Evolutionary conservation across 2,113 vertebrate genomes (phyloP), one percentile per base, ranked within the genome.

Genomic region (Plecotus auritus): DNA sequence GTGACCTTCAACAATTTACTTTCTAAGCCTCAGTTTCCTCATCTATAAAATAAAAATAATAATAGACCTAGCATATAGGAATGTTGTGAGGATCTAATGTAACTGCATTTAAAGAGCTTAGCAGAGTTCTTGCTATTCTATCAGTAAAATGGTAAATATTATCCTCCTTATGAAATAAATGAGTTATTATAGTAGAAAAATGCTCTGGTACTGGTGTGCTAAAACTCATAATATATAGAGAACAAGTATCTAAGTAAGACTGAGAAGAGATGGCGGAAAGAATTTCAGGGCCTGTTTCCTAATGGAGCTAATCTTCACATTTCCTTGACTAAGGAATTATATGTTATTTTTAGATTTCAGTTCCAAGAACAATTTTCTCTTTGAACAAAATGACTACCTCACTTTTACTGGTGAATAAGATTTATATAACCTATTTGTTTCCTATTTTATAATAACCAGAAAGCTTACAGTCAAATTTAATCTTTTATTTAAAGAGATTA

Each of bases 271-370:
- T 64, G 4, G 51, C 59, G 37, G 73, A 85, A 95, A 90, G 67
- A 82, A 86, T 49, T 83, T 86, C 37, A 91, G 61, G 7, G 30
- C 49, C 20, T 69, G 30, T 4, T 91, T 96, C 26, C 78, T 69
- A 78, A 6, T 42, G 74, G 45, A 94, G 40, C 22, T 49, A 40
- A 84, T 73, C 64, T 69, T 67, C 85, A 90, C 45, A 92, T 94
- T 76, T 77, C 66, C 73, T 90, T 93, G 66, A 92, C 76, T 86
- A 69, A 92, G 56, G 61, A 72, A 93, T 93, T 96, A 70, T 23
- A 3, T 89, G 9, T 28, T 96, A 92, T 90, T 95, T 89, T 96
- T 85, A 74, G 74, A 76, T 95, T 95, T 96, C 40, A 78, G 42
- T 97, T 94, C 74, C 3, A 32, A 84, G 78, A 91, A 93, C 47